Conservation (phyloP, 1,140 invertebrate genomes). For the Ylistrum balloti region DNA sequence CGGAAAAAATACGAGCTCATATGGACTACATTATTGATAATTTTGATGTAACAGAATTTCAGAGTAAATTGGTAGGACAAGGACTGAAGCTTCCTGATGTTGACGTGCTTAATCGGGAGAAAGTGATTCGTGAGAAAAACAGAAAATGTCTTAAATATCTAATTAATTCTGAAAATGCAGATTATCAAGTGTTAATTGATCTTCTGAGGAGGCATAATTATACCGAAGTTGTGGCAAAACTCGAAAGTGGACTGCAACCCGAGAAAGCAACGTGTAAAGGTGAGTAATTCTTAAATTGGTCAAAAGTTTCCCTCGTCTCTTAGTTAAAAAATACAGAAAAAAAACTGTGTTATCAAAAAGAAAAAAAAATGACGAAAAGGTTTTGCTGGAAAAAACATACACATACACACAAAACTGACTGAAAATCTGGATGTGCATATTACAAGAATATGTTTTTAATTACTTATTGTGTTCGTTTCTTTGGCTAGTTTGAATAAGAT, state of each 20-base stretch:
- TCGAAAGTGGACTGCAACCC: neutral
- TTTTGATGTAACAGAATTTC: neutral
- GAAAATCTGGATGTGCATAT: too few species aligned
- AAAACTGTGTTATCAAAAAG: too few species aligned
- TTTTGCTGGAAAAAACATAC: too few species aligned
- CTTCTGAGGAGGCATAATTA: neutral
- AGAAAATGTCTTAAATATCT: neutral
- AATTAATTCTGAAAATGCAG: neutral
- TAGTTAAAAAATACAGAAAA: too few species aligned
- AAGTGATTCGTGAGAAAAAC: neutral
- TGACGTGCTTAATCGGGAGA: neutral
- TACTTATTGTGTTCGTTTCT: too few species aligned
- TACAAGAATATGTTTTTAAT: too few species aligned
- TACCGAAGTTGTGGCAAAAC: neutral
- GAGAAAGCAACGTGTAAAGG: neutral
- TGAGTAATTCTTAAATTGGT: too few species aligned
- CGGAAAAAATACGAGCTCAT: neutral
- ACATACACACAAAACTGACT: too few species aligned
- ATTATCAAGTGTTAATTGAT: neutral
- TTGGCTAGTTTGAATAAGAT: too few species aligned
- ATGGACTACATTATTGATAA: neutral
- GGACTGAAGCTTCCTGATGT: neutral
- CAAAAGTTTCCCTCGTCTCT: too few species aligned
- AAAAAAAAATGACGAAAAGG: too few species aligned
- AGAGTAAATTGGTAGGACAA: neutral